phyloP scores from a whole-genome alignment of 2,888 invertebrate species.

The Yponomeuta sedellus region DNA sequence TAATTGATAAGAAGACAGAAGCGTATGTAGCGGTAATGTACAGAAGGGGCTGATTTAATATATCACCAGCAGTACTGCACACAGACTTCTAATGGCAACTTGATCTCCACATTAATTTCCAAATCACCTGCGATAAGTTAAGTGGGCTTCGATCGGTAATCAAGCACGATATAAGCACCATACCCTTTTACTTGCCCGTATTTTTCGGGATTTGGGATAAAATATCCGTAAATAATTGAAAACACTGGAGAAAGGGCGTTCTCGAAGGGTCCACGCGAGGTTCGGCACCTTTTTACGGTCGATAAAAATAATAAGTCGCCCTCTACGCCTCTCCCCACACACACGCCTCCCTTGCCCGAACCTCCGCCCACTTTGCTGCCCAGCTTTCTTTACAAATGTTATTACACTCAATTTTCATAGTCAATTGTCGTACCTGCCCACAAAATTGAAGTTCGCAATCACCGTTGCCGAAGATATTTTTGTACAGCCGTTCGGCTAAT shows the following conservation, averaged over 20 bases:
- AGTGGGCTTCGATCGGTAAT: conserved; percentile 25
- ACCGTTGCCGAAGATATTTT: neutral
- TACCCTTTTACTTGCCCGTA: conserved; percentile 49
- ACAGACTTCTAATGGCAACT: neutral
- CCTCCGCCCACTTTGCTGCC: conserved; percentile 54
- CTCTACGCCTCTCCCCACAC: conserved; percentile 18
- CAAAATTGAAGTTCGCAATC: neutral
- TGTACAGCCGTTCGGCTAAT: conserved; percentile 15
- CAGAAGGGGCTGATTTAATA: neutral
- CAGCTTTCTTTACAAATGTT: conserved; percentile 68
- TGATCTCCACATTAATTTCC: neutral
- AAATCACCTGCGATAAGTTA: conserved; percentile 13
- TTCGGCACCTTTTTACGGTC: conserved; percentile 71
- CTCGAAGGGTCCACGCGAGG: conserved; percentile 57
- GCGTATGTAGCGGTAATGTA: too few relatives aligned
- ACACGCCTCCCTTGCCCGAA: conserved; percentile 26
- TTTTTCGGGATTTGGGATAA: conserved; percentile 61
- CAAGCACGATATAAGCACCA: conserved; percentile 45
- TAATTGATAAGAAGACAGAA: too few relatives aligned
- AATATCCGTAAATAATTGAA: conserved; percentile 69
- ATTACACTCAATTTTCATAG: neutral
- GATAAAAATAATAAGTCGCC: conserved; percentile 70
- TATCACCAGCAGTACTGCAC: neutral
- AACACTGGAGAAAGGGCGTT: conserved; percentile 54
- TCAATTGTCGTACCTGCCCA: neutral